Conservation (phyloP, 2,113 vertebrate genomes). For the Mystacornis crossleyi region DNA sequence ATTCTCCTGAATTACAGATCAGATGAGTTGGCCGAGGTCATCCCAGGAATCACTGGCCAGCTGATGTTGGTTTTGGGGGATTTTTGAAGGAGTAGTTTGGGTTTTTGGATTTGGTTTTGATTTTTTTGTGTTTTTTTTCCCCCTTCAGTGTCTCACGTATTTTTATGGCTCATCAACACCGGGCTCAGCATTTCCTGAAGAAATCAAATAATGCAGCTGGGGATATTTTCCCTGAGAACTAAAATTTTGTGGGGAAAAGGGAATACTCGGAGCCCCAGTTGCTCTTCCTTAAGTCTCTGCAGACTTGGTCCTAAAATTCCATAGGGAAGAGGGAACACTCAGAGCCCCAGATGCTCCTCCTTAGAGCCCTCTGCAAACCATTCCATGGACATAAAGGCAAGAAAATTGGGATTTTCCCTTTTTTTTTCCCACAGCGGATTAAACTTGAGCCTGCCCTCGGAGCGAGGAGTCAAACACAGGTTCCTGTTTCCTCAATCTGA, state of each 20-base stretch:
- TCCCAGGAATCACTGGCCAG: not conserved
- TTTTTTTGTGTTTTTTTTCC: not conserved
- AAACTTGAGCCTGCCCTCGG: not conserved
- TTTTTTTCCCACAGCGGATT: not conserved
- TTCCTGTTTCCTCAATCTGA: not conserved
- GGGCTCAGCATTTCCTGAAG: not conserved
- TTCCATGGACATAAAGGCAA: not conserved
- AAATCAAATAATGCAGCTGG: not conserved
- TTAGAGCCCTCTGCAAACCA: not conserved
- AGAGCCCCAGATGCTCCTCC: not conserved
- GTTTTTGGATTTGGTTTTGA: rapidly evolving
- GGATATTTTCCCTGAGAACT: not conserved
- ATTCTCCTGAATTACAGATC: not conserved
- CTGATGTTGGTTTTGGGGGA: not conserved
- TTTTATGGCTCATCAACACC: not conserved
- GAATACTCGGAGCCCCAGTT: not conserved
- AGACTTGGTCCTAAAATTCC: not conserved
- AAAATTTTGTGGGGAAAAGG: not conserved
- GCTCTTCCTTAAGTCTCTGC: not conserved
- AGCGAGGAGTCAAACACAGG: not conserved
- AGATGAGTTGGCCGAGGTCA: not conserved
- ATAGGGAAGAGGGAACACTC: not conserved
- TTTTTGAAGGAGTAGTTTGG: not conserved
- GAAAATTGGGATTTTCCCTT: not conserved
- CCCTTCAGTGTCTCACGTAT: not conserved